phyloP scores from a whole-genome alignment of 2,113 vertebrate genomes.

The Cepphus grylle region DNA sequence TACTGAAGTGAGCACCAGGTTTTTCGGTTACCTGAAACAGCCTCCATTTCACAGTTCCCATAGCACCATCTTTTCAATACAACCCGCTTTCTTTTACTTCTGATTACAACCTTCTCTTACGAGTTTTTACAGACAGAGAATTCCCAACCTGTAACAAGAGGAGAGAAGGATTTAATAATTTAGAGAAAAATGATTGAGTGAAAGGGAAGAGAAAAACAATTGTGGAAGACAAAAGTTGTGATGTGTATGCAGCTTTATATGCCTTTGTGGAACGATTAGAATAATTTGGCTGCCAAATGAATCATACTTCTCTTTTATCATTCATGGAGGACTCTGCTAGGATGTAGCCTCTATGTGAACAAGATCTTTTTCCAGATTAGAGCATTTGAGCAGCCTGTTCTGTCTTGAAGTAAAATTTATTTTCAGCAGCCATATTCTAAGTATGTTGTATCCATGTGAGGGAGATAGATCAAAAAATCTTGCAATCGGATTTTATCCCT shows the following conservation, averaged over 20 bases:
- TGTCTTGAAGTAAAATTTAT: conserved; percentile 38
- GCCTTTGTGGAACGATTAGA: conserved; percentile 61
- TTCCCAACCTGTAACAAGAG: conserved; percentile 30
- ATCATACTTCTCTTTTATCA: conserved; percentile 38
- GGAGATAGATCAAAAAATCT: background rate
- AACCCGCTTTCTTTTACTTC: conserved; percentile 34
- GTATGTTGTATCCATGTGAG: background rate
- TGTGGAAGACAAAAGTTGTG: conserved; percentile 21
- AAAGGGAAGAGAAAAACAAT: conserved; percentile 16
- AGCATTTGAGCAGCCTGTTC: conserved; percentile 8
- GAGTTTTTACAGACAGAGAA: conserved; percentile 32
- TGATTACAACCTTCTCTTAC: conserved; percentile 51
- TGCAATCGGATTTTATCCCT: background rate
- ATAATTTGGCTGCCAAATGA: conserved; percentile 71
- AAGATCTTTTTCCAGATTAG: background rate
- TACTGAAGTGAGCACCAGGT: conserved; percentile 1
- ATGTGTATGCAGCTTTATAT: conserved; percentile 47
- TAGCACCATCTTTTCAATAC: conserved; percentile 22
- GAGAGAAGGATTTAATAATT: conserved; percentile 52
- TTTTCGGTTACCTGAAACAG: conserved; percentile 53
- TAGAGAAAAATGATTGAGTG: conserved; percentile 33
- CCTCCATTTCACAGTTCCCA: conserved; percentile 39
- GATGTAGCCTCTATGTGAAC: background rate
- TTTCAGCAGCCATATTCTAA: conserved; percentile 25
- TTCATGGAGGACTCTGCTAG: conserved; percentile 1